Percentiles rank a stretch among this genome's conserved stretches.
Conservation (phyloP, 1,140 invertebrate species). For the Probaryconus sp. region DNA sequence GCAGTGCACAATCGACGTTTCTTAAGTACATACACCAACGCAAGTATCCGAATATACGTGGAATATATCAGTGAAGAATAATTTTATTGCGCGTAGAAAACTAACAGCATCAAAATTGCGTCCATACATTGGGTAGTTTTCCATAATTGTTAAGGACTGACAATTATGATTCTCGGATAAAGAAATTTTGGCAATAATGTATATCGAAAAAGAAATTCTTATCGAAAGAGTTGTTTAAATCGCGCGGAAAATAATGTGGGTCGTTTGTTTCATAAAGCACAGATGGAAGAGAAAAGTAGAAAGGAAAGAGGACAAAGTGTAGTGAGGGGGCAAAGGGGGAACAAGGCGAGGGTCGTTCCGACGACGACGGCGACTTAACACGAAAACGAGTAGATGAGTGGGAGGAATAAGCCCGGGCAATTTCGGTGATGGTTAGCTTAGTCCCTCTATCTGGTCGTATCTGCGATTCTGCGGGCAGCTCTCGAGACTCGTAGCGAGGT, state of each 20-base stretch:
- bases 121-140: too few species aligned
- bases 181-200: too few species aligned
- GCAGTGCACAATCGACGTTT: too few species aligned
- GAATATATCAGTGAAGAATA: too few species aligned
- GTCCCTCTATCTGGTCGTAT: slow-evolving; percentile 69
- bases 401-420: slow-evolving; percentile 72
- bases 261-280: slow-evolving; percentile 52
- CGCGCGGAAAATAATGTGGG: slow-evolving; percentile 45
- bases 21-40: too few species aligned
- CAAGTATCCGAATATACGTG: too few species aligned
- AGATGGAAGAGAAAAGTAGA: slow-evolving; percentile 34
- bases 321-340: slow-evolving; percentile 9
- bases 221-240: slow-evolving; percentile 56
- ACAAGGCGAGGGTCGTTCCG: slow-evolving; percentile 9
- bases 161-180: too few species aligned
- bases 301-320: slow-evolving; percentile 10
- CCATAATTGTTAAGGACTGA: too few species aligned
- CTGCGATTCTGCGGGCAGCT: slow-evolving; percentile 69
- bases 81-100: too few species aligned
- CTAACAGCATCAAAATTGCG: too few species aligned
- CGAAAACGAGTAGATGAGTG: slow-evolving; percentile 56
- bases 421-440: slow-evolving; percentile 76
- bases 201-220: slow-evolving; percentile 49
- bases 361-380: slow-evolving; percentile 56
- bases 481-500: slow-evolving; percentile 65